Percentiles rank a stretch among this genome's conserved stretches.
Conservation (phyloP, 2,113 vertebrate genomes). For the Mesoclemmys tuberculata region DNA sequence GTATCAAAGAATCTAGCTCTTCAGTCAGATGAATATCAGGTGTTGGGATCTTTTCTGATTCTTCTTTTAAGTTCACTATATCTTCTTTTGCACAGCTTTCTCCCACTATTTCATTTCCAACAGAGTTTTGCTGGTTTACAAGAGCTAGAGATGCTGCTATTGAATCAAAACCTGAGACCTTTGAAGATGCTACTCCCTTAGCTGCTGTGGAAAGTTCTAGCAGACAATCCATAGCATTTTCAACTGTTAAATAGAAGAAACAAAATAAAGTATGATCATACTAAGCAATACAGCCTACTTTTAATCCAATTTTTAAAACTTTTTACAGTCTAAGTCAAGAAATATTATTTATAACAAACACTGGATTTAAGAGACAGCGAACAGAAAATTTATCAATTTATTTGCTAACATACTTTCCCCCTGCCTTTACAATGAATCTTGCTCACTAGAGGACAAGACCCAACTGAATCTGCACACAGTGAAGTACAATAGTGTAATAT, state of each 20-base stretch:
- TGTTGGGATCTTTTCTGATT: slow-evolving; percentile 38
- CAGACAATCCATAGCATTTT: slow-evolving; percentile 93
- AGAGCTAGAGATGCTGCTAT: slow-evolving; percentile 75
- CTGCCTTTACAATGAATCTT: neutral
- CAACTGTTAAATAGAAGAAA: slow-evolving; percentile 81
- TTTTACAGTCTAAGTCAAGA: neutral
- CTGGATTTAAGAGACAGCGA: neutral
- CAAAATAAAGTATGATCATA: slow-evolving; percentile 35
- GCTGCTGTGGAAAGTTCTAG: slow-evolving; percentile 91
- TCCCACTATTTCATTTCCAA: slow-evolving; percentile 29
- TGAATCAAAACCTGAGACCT: slow-evolving; percentile 81
- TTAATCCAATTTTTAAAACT: neutral
- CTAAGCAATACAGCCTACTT: slow-evolving; percentile 1
- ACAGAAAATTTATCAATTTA: neutral
- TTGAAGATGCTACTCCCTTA: slow-evolving; percentile 73
- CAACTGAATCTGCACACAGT: neutral
- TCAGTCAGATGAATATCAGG: slow-evolving; percentile 76
- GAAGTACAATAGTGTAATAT: neutral
- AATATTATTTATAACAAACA: neutral
- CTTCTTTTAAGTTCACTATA: slow-evolving; percentile 16
- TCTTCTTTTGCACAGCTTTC: slow-evolving; percentile 13
- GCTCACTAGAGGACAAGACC: neutral
- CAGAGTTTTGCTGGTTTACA: slow-evolving; percentile 54
- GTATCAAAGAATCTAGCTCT: slow-evolving; percentile 85
- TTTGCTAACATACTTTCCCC: neutral